Conservation (phyloP, 2,113 vertebrate species). For the Microtus oregoni region DNA sequence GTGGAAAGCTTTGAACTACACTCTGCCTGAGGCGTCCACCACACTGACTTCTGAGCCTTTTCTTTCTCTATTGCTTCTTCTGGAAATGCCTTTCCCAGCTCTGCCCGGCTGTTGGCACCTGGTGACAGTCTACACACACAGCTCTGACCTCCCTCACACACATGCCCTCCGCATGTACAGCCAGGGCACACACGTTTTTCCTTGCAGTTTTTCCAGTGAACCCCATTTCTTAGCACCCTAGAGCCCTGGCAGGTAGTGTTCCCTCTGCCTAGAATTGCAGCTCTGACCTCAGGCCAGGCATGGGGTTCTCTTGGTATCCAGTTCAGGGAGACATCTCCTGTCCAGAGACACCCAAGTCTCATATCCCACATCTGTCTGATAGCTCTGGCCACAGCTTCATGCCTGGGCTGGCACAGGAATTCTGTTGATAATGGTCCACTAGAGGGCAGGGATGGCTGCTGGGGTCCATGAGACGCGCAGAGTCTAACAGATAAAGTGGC, state of each 20-base stretch:
- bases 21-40: accelerated
- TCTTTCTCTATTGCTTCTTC: accelerated
- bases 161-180: not conserved
- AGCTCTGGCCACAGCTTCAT: not conserved
- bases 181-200: not conserved
- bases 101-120: not conserved
- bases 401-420: not conserved
- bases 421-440: accelerated
- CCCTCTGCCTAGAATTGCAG: not conserved
- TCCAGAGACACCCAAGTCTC: not conserved
- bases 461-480: accelerated
- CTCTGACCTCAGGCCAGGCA: accelerated
- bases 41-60: not conserved
- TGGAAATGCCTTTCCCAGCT: not conserved
- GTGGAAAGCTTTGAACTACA: not conserved
- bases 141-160: not conserved
- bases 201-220: not conserved
- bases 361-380: too few species aligned
- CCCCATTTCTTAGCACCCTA: not conserved
- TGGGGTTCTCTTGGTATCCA: not conserved
- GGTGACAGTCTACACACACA: not conserved
- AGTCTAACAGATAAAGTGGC: accelerated
- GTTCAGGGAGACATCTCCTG: not conserved
- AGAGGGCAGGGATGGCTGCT: not conserved
- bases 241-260: accelerated